A percentile compares a stretch with the other conserved stretches of the same genome.
phyloP scores from a whole-genome alignment of 1,140 invertebrate species.

The Penaeus chinensis region DNA sequence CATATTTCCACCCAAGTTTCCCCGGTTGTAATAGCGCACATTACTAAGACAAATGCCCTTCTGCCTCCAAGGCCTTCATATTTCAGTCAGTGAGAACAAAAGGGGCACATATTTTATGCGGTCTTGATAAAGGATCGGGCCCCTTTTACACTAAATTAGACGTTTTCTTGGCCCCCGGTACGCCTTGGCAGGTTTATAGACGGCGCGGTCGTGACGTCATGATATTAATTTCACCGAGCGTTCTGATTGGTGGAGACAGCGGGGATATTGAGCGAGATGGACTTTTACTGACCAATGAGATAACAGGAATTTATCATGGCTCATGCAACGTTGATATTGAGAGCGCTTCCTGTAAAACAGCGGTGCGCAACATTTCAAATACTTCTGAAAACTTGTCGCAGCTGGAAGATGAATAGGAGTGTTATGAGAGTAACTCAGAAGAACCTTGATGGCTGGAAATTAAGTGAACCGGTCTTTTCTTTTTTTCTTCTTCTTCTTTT shows the following conservation, averaged over 20 bases:
- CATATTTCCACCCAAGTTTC: constrained; percentile 56
- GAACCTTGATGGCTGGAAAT: constrained; percentile 47
- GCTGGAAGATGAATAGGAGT: constrained; percentile 36
- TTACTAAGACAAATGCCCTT: constrained; percentile 60
- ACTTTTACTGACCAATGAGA: constrained; percentile 51
- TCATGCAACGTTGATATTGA: constrained; percentile 21
- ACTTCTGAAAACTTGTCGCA: constrained; percentile 25
- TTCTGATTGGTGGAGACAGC: constrained; percentile 54
- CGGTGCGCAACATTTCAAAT: background rate
- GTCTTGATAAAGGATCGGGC: constrained; percentile 58
- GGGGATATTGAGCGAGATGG: constrained; percentile 41
- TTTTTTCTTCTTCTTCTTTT: too few species aligned
- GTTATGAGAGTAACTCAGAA: constrained; percentile 49
- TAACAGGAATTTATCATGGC: constrained; percentile 30
- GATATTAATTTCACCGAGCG: constrained; percentile 56
- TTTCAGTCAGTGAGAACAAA: constrained; percentile 56
- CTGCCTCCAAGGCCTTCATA: constrained; percentile 59
- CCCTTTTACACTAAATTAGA: constrained; percentile 60
- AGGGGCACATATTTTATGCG: constrained; percentile 57
- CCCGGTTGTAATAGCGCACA: constrained; percentile 59
- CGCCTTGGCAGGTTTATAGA: constrained; percentile 54
- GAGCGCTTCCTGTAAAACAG: background rate
- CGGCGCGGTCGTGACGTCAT: constrained; percentile 46
- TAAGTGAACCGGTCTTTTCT: background rate
- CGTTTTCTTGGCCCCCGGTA: constrained; percentile 48